phyloP scores from a whole-genome alignment of 2,797 vertebrate genomes.

The Siniperca undulata region DNA sequence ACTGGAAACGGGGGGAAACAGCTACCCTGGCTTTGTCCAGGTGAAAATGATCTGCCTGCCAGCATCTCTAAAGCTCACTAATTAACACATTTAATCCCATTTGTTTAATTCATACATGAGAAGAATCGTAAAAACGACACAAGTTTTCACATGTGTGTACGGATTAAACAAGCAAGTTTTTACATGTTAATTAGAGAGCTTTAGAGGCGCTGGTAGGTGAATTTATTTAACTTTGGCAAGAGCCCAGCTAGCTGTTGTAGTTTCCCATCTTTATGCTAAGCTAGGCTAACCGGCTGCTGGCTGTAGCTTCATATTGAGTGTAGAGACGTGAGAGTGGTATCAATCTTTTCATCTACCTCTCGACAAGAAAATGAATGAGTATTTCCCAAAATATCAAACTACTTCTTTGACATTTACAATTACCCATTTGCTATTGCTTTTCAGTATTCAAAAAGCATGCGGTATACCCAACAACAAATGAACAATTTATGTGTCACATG shows the following conservation, averaged over 20 bases:
- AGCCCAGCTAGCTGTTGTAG: not conserved
- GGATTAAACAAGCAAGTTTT: not conserved
- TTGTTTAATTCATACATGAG: not conserved
- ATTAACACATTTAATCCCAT: not conserved
- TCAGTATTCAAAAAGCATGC: slow-evolving; percentile 11
- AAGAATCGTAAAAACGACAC: not conserved
- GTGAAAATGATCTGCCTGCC: not conserved
- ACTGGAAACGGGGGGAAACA: not conserved
- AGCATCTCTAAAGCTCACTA: not conserved
- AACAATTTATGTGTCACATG: not conserved
- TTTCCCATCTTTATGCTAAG: slow-evolving; percentile 21
- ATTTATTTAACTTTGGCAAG: not conserved
- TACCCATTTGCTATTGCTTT: slow-evolving; percentile 4
- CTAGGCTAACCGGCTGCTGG: slow-evolving; percentile 9
- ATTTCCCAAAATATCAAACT: slow-evolving; percentile 27
- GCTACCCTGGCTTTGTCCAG: not conserved
- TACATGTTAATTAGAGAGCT: not conserved
- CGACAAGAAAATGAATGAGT: not conserved
- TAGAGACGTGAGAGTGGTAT: not conserved
- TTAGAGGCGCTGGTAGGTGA: not conserved
- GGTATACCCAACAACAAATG: not conserved
- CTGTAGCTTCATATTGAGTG: not conserved
- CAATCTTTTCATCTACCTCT: not conserved
- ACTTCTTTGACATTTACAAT: slow-evolving; percentile 1
- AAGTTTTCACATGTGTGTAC: not conserved